phyloP scores from a whole-genome alignment of 2,113 vertebrate genomes.

The Cyprinodon variegatus region DNA sequence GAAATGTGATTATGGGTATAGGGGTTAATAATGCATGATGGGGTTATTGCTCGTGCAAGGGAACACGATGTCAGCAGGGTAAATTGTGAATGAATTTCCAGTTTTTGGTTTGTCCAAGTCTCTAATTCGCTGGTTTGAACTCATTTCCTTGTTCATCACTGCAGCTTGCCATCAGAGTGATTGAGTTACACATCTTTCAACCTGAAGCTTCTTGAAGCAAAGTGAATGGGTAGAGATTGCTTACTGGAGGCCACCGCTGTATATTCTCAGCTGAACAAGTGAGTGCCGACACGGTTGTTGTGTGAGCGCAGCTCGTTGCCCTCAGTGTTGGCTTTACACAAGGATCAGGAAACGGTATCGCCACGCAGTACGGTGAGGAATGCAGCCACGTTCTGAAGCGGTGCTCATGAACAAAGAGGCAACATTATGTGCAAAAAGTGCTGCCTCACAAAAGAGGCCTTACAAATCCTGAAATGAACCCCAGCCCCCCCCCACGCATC shows the following conservation, averaged over 20 bases:
- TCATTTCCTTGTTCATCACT: slow-evolving; percentile 57
- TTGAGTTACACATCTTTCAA: slow-evolving; percentile 48
- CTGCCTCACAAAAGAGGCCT: slow-evolving; percentile 72
- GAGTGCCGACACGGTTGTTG: background rate
- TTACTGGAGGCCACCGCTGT: slow-evolving; percentile 38
- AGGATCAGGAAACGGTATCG: slow-evolving; percentile 29
- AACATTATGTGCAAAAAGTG: slow-evolving; percentile 72
- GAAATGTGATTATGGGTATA: too few species aligned
- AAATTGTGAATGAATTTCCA: too few species aligned
- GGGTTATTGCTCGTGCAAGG: too few species aligned
- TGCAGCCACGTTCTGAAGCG: slow-evolving; percentile 49
- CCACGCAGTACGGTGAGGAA: slow-evolving; percentile 49
- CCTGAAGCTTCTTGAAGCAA: slow-evolving; percentile 20
- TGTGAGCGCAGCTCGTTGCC: slow-evolving; percentile 5
- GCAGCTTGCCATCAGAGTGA: slow-evolving; percentile 30
- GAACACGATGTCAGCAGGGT: too few species aligned
- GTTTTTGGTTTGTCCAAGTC: background rate
- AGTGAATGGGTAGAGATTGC: slow-evolving; percentile 1
- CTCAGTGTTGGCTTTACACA: slow-evolving; percentile 25
- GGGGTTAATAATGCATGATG: too few species aligned
- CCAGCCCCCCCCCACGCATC: slow-evolving; percentile 35
- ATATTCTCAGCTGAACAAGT: slow-evolving; percentile 30
- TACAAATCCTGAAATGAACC: slow-evolving; percentile 60
- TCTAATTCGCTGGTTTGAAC: slow-evolving; percentile 14
- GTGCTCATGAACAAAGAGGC: slow-evolving; percentile 54